Percentiles rank a stretch among this genome's conserved stretches.
These are phyloP conservation scores for Liparis tanakae DNA, from an alignment of 2,797 vertebrate genomes.

Conservation along the genomic window DNA sequence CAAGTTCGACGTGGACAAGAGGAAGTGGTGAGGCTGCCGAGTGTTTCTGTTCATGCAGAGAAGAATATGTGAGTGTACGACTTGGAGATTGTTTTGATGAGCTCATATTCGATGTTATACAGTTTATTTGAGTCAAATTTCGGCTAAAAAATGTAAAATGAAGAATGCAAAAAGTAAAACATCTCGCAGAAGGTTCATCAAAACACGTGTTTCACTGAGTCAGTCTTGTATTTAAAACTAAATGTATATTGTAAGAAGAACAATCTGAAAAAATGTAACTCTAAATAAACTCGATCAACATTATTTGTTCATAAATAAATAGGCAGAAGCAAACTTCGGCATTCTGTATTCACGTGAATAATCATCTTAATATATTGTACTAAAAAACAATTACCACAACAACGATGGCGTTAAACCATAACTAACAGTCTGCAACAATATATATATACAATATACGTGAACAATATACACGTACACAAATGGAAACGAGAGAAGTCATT, in stretches of 20 bases:
- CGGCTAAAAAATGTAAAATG: background rate
- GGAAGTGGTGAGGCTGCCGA: conserved; percentile 85
- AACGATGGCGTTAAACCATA: no score
- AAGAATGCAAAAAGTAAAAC: background rate
- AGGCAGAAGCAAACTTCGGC: background rate
- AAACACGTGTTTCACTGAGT: background rate
- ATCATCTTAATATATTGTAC: background rate
- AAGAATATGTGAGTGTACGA: no score
- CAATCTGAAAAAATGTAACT: background rate
- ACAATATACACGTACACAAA: background rate
- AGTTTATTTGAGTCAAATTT: background rate
- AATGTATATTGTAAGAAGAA: background rate
- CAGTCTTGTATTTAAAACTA: background rate
- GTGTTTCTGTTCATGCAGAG: no score
- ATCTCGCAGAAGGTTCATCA: no score
- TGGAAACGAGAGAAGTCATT: background rate
- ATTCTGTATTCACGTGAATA: background rate
- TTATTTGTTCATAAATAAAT: no score
- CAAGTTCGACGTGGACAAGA: conserved; percentile 88
- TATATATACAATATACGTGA: background rate
- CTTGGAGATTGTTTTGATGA: background rate
- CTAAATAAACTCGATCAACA: background rate
- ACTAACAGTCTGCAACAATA: no score
- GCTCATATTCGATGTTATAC: background rate
- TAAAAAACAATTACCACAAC: no score